Percentiles rank a stretch among this genome's conserved stretches.
phyloP scores from a whole-genome alignment of 2,113 vertebrate species.

The Pandion haliaetus region DNA sequence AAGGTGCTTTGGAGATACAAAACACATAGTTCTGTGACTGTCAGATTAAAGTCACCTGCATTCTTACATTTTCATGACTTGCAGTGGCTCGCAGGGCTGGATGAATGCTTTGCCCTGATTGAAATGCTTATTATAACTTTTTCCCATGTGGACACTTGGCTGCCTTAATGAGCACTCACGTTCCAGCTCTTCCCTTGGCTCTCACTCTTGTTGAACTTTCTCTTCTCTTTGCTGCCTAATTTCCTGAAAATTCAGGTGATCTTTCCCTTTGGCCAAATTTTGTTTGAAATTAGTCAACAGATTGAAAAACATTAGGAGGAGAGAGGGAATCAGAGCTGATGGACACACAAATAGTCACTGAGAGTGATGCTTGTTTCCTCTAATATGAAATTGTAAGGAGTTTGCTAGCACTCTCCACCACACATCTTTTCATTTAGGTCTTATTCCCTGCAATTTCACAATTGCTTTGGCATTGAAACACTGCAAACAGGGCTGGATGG shows the following conservation, averaged over 20 bases:
- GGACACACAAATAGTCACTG: background rate
- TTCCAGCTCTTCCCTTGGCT: conserved; percentile 42
- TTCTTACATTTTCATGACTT: background rate
- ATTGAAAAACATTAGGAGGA: background rate
- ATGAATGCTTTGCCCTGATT: background rate
- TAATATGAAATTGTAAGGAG: background rate
- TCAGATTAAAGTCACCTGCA: background rate
- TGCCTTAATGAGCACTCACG: background rate
- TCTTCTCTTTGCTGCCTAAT: conserved; percentile 23
- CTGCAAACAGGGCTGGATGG: background rate
- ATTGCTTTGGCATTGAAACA: background rate
- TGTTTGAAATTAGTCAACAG: background rate
- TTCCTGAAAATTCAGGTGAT: conserved; percentile 48
- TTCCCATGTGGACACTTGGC: conserved; percentile 23
- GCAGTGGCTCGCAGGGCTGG: background rate
- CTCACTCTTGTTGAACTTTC: background rate
- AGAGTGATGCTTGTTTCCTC: background rate
- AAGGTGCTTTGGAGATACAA: background rate
- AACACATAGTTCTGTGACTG: background rate
- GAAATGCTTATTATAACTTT: conserved; percentile 10
- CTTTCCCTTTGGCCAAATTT: background rate
- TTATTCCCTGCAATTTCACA: background rate
- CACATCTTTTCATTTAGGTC: background rate
- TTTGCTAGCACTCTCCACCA: background rate
- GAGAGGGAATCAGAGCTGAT: background rate